phyloP scores from a whole-genome alignment of 2,797 vertebrate species.

The Pagetopsis macropterus region DNA sequence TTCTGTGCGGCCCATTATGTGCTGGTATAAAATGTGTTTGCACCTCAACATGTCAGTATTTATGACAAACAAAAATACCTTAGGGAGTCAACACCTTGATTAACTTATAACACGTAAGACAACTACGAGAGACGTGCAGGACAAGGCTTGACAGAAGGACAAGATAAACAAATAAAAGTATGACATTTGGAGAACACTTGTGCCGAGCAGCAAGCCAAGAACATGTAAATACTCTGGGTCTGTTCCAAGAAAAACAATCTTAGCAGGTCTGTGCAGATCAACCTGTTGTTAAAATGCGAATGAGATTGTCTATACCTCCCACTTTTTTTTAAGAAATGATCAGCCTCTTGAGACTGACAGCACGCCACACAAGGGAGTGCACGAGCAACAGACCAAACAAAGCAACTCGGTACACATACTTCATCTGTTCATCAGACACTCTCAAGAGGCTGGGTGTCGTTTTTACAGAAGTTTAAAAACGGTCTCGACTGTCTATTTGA shows the following conservation, averaged over 20 bases:
- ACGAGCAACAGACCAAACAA: constrained; percentile 23
- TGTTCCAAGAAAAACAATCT: constrained; percentile 50
- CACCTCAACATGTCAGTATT: too few relatives aligned
- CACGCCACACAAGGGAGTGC: not conserved
- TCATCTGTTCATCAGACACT: constrained; percentile 7
- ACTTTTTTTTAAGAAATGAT: constrained; percentile 15
- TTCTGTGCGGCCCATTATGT: too few relatives aligned
- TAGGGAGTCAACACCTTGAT: not conserved
- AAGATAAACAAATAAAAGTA: too few relatives aligned
- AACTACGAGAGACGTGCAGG: not conserved
- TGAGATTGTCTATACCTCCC: constrained; percentile 10
- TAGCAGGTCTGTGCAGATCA: constrained; percentile 50
- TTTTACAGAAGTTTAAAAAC: not conserved
- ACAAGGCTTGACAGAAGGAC: constrained; percentile 8
- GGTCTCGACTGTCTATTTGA: not conserved
- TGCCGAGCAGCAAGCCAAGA: constrained; percentile 25
- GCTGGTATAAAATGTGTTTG: not conserved
- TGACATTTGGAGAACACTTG: not conserved
- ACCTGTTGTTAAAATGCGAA: constrained; percentile 31
- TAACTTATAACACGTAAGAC: not conserved
- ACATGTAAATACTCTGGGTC: constrained; percentile 45
- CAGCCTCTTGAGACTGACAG: not conserved
- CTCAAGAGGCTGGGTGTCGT: not conserved
- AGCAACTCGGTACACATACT: constrained; percentile 1
- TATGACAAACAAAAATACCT: not conserved